Conservation (phyloP, 2,113 vertebrate genomes). For the Arvicanthis niloticus region DNA sequence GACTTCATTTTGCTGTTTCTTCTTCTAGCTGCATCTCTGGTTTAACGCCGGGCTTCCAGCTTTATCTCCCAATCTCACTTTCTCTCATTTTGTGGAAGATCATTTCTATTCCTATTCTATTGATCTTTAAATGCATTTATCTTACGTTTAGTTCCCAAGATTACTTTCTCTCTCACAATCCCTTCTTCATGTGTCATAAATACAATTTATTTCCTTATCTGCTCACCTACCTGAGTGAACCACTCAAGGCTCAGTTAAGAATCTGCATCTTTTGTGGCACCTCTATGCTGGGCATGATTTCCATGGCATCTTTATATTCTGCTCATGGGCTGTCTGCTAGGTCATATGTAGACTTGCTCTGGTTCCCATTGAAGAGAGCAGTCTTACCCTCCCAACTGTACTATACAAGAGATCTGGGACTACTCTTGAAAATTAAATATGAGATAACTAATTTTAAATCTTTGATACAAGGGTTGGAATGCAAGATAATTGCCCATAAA, state of each 20-base stretch:
- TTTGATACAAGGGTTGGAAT: background rate
- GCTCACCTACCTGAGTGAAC: background rate
- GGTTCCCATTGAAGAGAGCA: background rate
- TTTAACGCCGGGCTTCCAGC: background rate
- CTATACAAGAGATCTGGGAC: background rate
- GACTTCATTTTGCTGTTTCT: background rate
- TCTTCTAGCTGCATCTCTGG: background rate
- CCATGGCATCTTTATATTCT: background rate
- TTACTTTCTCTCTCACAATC: background rate
- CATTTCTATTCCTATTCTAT: conserved; percentile 7
- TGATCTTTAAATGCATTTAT: background rate
- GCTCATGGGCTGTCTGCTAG: background rate
- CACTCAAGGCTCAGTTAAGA: background rate
- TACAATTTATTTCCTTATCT: background rate
- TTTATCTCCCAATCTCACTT: background rate
- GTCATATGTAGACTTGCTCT: background rate
- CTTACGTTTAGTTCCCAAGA: background rate
- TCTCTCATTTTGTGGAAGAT: background rate
- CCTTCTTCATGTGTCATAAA: background rate
- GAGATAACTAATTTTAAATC: background rate
- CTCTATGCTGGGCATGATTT: background rate
- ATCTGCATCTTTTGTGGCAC: background rate
- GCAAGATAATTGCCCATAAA: background rate
- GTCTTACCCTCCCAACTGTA: background rate
- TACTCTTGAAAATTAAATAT: background rate